A percentile compares a stretch with the other conserved stretches of the same genome.
These are phyloP conservation scores for Caenorhabditis imperialis DNA, from an alignment of 2,888 invertebrate genomes.

Conservation along the genomic window DNA sequence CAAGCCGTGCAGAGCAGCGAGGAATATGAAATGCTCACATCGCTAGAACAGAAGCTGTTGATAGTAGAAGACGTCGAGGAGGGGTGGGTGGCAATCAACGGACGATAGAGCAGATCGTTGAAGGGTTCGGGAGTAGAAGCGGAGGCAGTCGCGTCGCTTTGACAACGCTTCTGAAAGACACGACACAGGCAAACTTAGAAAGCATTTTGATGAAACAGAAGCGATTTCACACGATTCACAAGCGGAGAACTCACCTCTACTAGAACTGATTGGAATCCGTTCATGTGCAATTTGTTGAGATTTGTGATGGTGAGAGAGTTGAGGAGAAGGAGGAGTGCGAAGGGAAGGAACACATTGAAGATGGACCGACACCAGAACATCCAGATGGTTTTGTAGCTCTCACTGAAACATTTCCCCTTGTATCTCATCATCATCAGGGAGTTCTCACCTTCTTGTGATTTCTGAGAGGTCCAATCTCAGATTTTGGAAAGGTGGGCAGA, in stretches of 20 bases:
- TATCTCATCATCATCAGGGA: too few species aligned
- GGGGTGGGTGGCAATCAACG: constrained; percentile 27
- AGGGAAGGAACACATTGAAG: constrained; percentile 69
- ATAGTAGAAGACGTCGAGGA: constrained; percentile 33
- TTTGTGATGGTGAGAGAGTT: constrained; percentile 59
- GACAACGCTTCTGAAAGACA: constrained; percentile 48
- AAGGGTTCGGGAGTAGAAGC: constrained; percentile 3
- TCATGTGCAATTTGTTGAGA: constrained; percentile 48
- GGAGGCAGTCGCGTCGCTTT: constrained; percentile 14
- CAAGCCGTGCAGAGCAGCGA: constrained; percentile 20
- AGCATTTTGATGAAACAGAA: neutral
- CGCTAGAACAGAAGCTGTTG: constrained; percentile 26
- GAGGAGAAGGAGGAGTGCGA: constrained; percentile 62
- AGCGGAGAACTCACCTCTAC: constrained; percentile 47
- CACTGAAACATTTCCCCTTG: too few species aligned
- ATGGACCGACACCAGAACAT: constrained; percentile 69
- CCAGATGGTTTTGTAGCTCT: constrained; percentile 59
- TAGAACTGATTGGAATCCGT: constrained; percentile 56
- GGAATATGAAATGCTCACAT: constrained; percentile 22
- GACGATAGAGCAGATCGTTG: constrained; percentile 21
- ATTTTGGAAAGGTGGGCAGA: constrained; percentile 59
- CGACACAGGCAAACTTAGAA: constrained; percentile 4
- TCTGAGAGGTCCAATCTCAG: constrained; percentile 44
- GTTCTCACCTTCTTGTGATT: constrained; percentile 59
- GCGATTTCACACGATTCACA: neutral